Evolutionary conservation across 2,888 invertebrate species (phyloP).

Genomic region (Carterocephalus palaemon): DNA sequence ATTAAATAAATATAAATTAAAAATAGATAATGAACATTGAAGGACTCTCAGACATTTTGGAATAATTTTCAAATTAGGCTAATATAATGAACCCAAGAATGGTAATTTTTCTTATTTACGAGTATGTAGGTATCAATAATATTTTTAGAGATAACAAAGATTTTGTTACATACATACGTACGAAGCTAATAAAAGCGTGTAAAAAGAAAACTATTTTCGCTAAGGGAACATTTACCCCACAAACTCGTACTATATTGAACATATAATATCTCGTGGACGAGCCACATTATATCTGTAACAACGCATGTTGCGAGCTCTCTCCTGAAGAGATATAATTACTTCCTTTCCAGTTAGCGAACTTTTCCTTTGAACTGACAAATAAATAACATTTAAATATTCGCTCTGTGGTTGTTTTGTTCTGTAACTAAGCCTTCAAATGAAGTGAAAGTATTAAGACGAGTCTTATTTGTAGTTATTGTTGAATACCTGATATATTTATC

Average conservation of each 20-base stretch:
- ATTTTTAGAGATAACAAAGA: no score
- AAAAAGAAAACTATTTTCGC: no score
- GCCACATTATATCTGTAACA: not conserved
- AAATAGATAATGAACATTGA: no score
- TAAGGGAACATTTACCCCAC: no score
- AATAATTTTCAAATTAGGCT: no score
- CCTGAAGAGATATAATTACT: constrained; percentile 35
- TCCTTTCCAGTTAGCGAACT: constrained; percentile 18
- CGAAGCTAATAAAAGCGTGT: not conserved
- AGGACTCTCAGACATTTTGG: no score
- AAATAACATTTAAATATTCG: constrained; percentile 24
- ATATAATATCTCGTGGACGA: not conserved
- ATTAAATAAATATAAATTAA: no score
- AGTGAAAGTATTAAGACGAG: constrained; percentile 6
- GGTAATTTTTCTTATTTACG: no score
- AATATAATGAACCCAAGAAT: no score
- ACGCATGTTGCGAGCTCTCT: constrained; percentile 4
- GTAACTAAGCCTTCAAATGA: constrained; percentile 7
- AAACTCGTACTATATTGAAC: not conserved
- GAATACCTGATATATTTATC: no score
- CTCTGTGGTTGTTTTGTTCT: constrained; percentile 20
- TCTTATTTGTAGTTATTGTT: constrained; percentile 8
- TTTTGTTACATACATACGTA: no score
- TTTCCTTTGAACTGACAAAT: constrained; percentile 24
- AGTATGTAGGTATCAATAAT: no score